phyloP scores from a whole-genome alignment of 2,888 invertebrate species.

The Aporophyla nigra region DNA sequence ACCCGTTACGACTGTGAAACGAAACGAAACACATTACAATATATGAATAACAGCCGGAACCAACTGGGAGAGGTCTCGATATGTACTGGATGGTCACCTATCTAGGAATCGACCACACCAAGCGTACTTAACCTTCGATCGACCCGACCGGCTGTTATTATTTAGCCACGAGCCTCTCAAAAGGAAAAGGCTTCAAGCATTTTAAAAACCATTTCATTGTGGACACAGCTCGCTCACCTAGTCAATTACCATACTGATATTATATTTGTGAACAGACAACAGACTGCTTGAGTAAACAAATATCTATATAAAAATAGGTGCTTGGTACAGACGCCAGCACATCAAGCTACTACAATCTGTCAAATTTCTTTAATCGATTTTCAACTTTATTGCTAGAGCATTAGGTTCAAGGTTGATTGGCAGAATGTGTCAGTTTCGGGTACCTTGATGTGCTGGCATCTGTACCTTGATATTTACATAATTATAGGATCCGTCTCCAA shows the following conservation, averaged over 20 bases:
- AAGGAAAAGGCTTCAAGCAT: not conserved
- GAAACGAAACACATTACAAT: no score
- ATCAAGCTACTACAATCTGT: no score
- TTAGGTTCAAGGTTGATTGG: no score
- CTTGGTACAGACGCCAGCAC: no score
- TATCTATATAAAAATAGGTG: not conserved
- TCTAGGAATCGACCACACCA: not conserved
- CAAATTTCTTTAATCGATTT: no score
- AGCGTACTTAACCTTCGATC: not conserved
- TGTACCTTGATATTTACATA: conserved; percentile 31
- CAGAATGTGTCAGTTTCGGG: no score
- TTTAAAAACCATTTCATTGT: not conserved
- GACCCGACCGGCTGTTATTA: not conserved
- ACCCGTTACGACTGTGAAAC: not conserved
- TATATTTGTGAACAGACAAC: conserved; percentile 4
- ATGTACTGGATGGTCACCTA: not conserved
- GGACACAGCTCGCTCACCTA: not conserved
- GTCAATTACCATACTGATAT: conserved; percentile 8
- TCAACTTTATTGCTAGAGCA: no score
- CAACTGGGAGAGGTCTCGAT: not conserved
- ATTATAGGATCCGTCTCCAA: conserved; percentile 11
- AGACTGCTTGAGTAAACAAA: conserved; percentile 16
- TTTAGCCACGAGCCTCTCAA: not conserved
- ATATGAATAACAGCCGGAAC: no score
- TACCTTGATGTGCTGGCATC: no score